Base-by-base conservation (phyloP, 1,140 invertebrate genomes). In the Lordiphosa clarofinis region DNA sequence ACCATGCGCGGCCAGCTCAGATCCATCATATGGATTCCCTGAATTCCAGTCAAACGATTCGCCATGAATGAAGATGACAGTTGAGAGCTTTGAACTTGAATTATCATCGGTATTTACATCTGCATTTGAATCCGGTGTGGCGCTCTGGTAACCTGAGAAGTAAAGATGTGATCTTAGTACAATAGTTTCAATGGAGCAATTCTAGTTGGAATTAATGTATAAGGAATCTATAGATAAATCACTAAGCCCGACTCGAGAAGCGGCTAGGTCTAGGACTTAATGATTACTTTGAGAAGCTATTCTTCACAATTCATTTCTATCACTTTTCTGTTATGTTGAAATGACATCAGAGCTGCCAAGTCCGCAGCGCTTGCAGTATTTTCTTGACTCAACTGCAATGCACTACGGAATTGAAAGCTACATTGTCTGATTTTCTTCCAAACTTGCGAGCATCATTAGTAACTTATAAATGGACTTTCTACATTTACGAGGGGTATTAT, bases 31-130 rank as follows among this genome's bases (percentile, higher is more conserved):
- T 4, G 96, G 93, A 91, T 98, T 98, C 44, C 97, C 97, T 8
- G 96, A 94, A 88, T 96, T 97, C 94, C 96, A 98, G 78, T 97
- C 95, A 90, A 95, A 98, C 7, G 95, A 97, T 89, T 98, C 97
- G 11, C 97, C 97, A 89, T 99, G 97, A 49, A 99, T 94, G 89
- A 96, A 97, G 12, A 99, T 93, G 73, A 99, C 90, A 13, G 94
- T 93, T 56, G 95, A 94, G 59, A 93, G 84, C 69, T 70, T 61
- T 38, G 43, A 52, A 33, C 28, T 46, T 1, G 42, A 10, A 35
- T 69, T 54, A 9, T 52, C 56, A 21, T 31, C 3, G 12, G 43
- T 39, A 8, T 54, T 56, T 10, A 56, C 42, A 11, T 69, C 48
- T n/a, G 37, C 52, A 39, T 52, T 42, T 24, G 37, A 59, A 40